A percentile compares a stretch with the other conserved stretches of the same genome.
Conservation (phyloP, 2,113 vertebrate genomes). For the Pelecanus crispus region DNA sequence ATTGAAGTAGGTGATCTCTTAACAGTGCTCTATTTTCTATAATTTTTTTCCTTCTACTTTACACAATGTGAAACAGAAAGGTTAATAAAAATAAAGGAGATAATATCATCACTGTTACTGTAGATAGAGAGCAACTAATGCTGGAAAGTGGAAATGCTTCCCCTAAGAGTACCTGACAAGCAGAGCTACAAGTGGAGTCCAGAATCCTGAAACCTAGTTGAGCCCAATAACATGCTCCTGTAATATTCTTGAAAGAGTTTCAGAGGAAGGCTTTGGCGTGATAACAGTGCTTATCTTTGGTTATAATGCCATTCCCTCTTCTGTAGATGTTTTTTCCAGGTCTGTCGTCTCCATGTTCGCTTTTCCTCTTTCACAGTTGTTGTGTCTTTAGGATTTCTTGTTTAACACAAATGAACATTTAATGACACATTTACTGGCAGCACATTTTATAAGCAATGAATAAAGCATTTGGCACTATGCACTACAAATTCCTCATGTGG, state of each 20-base stretch:
- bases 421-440: background rate
- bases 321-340: background rate
- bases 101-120: background rate
- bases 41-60: background rate
- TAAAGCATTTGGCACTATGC: background rate
- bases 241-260: background rate
- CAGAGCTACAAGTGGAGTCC: background rate
- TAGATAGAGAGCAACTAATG: background rate
- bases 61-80: background rate
- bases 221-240: background rate
- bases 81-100: background rate
- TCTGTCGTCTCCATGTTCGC: accelerated
- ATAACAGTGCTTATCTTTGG: background rate
- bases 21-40: background rate
- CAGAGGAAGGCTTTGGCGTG: background rate
- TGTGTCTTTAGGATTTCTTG: background rate
- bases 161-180: background rate
- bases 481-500: background rate
- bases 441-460: background rate
- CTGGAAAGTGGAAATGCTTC: background rate
- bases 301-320: background rate
- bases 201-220: background rate
- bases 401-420: background rate
- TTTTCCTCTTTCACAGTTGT: background rate
- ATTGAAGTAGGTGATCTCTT: background rate